These are phyloP conservation scores for Drosophila oshimai DNA, from an alignment of 1,140 invertebrate species.

Conservation along the genomic window DNA sequence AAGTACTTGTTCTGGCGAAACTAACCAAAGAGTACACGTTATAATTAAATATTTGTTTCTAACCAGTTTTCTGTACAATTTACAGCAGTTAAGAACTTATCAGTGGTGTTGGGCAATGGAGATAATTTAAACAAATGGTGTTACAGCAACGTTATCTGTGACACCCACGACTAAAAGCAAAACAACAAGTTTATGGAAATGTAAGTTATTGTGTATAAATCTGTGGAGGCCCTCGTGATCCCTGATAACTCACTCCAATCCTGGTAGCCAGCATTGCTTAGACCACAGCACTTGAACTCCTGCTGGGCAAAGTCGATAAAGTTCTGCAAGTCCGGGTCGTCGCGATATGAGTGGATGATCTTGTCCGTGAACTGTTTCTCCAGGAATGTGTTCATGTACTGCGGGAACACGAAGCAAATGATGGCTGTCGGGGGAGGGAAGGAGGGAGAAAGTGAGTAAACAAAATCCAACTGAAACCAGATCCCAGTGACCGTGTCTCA, in stretches of 20 bases:
- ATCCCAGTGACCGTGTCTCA: slow-evolving; percentile 1
- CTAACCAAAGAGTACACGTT: no score
- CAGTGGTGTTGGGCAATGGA: no score
- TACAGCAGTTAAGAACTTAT: no score
- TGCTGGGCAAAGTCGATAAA: slow-evolving; percentile 97
- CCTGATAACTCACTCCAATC: slow-evolving; percentile 87
- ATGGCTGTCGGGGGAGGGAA: slow-evolving; percentile 84
- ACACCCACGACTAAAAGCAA: no score
- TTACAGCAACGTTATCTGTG: no score
- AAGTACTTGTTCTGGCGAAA: no score
- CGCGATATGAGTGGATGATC: slow-evolving; percentile 91
- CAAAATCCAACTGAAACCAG: background rate
- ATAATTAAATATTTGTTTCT: no score
- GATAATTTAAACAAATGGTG: no score
- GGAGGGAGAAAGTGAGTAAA: background rate
- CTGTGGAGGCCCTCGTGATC: no score
- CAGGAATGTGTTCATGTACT: slow-evolving; percentile 91
- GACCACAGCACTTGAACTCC: slow-evolving; percentile 96
- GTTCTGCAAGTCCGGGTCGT: slow-evolving; percentile 95
- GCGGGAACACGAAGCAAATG: slow-evolving; percentile 95
- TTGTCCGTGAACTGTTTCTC: slow-evolving; percentile 94
- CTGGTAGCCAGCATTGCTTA: slow-evolving; percentile 94
- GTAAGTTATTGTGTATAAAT: no score
- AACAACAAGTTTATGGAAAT: no score
- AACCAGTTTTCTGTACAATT: no score